Evolutionary conservation across 2,113 vertebrate species (phyloP).

Genomic region (pig (Sus scrofa)): DNA sequence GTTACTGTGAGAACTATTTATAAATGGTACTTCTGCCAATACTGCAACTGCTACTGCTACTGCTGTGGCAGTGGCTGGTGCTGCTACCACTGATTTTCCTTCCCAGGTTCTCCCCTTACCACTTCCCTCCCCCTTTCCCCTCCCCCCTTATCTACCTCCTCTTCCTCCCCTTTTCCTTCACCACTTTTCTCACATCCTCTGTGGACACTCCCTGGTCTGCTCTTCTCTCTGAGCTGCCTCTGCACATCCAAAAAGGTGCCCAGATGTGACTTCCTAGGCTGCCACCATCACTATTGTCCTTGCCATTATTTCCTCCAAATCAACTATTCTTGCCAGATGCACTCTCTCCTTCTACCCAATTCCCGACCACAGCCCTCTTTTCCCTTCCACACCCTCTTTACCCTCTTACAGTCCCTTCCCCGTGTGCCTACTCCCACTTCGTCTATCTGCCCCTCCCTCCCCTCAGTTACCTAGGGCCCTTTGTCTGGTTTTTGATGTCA

Average conservation of each 20-base stretch:
- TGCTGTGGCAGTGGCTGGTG: constrained; percentile 35
- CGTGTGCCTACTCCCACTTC: constrained; percentile 54
- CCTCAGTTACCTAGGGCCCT: constrained; percentile 56
- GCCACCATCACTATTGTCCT: constrained; percentile 77
- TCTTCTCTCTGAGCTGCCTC: constrained; percentile 59
- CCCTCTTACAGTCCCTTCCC: constrained; percentile 47
- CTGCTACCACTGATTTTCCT: constrained; percentile 77
- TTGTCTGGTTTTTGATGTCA: too few species aligned
- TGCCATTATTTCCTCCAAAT: constrained; percentile 82
- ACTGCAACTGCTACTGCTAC: background rate
- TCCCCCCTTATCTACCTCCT: constrained; percentile 85
- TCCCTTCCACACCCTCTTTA: background rate
- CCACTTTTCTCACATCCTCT: constrained; percentile 74
- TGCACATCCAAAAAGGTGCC: constrained; percentile 84
- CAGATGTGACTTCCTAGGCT: constrained; percentile 57
- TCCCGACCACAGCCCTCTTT: constrained; percentile 48
- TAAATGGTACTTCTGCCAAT: constrained; percentile 59
- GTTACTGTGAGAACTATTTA: constrained; percentile 42
- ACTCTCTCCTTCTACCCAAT: background rate
- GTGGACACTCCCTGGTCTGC: constrained; percentile 71
- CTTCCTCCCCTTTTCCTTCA: constrained; percentile 72
- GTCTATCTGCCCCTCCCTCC: constrained; percentile 67
- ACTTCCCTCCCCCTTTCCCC: constrained; percentile 82
- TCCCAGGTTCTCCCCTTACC: constrained; percentile 86
- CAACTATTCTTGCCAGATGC: constrained; percentile 66